Conservation (phyloP, 2,113 vertebrate species). For the Eonycteris spelaea region DNA sequence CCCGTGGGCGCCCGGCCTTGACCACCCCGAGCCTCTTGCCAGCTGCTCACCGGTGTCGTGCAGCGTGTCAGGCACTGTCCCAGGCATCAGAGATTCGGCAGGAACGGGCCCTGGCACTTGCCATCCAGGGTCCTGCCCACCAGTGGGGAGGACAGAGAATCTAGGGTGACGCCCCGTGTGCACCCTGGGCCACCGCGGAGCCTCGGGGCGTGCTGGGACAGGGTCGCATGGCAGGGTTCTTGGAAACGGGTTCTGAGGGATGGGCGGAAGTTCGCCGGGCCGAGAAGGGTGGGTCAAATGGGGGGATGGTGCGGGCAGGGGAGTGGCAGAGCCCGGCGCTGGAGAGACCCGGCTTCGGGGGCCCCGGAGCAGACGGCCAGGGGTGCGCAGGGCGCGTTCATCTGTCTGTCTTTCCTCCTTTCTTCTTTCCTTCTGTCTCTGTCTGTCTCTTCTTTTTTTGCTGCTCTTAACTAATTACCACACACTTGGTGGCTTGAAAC, state of each 20-base stretch:
- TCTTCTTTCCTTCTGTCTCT: no score
- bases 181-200: accelerated
- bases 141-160: background rate
- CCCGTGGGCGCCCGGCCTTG: accelerated
- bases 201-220: no score
- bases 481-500: accelerated
- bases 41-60: background rate
- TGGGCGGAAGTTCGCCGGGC: background rate
- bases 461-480: background rate
- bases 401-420: no score
- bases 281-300: background rate
- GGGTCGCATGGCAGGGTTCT: background rate
- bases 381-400: accelerated
- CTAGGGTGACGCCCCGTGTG: accelerated
- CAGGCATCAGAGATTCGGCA: background rate
- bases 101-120: accelerated
- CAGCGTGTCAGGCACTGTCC: accelerated
- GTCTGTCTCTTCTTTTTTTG: no score
- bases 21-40: background rate
- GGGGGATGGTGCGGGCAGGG: background rate
- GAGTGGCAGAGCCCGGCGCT: accelerated
- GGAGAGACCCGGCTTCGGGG: background rate
- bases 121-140: accelerated
- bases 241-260: background rate
- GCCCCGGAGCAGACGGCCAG: accelerated